These are phyloP conservation scores for Mamestra configurata DNA, from an alignment of 1,140 invertebrate genomes.

Conservation along the genomic window DNA sequence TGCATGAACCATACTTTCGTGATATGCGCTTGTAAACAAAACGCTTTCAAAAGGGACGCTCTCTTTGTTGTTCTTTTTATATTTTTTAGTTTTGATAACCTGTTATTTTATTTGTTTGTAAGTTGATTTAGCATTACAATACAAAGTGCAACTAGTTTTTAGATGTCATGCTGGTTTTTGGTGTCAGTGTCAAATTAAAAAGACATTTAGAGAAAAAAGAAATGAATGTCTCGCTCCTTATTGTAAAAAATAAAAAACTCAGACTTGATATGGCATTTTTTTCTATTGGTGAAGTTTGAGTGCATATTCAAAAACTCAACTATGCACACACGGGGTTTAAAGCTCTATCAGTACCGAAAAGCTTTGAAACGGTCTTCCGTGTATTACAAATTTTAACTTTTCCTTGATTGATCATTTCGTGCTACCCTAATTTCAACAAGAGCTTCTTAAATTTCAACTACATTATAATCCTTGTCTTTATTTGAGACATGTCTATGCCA, in stretches of 20 bases:
- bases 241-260: no score
- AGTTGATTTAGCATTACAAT: not conserved
- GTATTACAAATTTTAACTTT: no score
- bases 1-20: constrained; percentile 52
- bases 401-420: no score
- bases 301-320: not conserved
- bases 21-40: constrained; percentile 49
- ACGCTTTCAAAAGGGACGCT: constrained; percentile 27
- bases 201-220: not conserved
- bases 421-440: no score
- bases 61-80: constrained; percentile 8
- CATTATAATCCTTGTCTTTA: no score
- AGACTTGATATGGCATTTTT: no score
- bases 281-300: not conserved
- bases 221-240: not conserved
- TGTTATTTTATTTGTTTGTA: not conserved
- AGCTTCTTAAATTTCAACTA: no score
- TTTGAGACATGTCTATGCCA: no score
- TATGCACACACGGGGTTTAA: no score
- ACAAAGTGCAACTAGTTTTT: constrained; percentile 18
- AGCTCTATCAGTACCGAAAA: no score
- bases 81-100: not conserved
- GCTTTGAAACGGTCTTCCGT: no score
- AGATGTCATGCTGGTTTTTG: not conserved
- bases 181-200: not conserved